Conservation (phyloP, 23 tunicate species). For the Botrylloides violaceus region DNA sequence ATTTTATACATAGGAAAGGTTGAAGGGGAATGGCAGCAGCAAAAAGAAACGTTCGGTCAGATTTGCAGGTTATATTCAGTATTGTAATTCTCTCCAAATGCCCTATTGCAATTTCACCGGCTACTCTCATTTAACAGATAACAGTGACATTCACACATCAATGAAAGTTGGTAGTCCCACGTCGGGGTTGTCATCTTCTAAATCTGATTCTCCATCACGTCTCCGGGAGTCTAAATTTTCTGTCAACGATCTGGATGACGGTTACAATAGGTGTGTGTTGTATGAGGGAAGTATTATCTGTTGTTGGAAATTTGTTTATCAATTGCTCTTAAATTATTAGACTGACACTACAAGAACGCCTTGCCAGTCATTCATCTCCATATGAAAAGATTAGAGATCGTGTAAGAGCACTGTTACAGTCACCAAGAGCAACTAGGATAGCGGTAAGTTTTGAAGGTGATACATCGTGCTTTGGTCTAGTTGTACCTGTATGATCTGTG, state of each 20-base stretch:
- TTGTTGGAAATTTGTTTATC: too few species aligned
- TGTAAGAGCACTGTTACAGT: slow-evolving; percentile 55
- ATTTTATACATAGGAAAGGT: too few species aligned
- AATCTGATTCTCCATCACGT: slow-evolving; percentile 31
- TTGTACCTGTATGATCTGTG: too few species aligned
- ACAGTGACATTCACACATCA: slow-evolving; percentile 21
- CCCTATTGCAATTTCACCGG: too few species aligned
- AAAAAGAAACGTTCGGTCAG: slow-evolving; percentile 11
- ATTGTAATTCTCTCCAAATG: too few species aligned
- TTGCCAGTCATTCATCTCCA: slow-evolving; percentile 45
- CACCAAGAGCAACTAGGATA: slow-evolving; percentile 77
- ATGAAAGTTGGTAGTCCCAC: slow-evolving; percentile 20
- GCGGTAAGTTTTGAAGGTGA: slow-evolving; percentile 31
- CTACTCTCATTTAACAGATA: too few species aligned
- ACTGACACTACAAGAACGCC: slow-evolving; percentile 11
- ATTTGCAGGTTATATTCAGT: slow-evolving; percentile 19
- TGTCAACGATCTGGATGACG: slow-evolving; percentile 24
- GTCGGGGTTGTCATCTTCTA: slow-evolving; percentile 56
- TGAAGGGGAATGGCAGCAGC: neutral
- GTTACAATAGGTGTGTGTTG: neutral
- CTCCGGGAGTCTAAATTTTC: slow-evolving; percentile 63
- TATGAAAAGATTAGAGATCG: slow-evolving; percentile 92
- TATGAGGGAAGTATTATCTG: neutral
- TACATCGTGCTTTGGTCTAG: too few species aligned
- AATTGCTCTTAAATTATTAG: too few species aligned